These are phyloP conservation scores for Xenopus petersii DNA, from an alignment of 2,797 vertebrate genomes.

Conservation along the genomic window DNA sequence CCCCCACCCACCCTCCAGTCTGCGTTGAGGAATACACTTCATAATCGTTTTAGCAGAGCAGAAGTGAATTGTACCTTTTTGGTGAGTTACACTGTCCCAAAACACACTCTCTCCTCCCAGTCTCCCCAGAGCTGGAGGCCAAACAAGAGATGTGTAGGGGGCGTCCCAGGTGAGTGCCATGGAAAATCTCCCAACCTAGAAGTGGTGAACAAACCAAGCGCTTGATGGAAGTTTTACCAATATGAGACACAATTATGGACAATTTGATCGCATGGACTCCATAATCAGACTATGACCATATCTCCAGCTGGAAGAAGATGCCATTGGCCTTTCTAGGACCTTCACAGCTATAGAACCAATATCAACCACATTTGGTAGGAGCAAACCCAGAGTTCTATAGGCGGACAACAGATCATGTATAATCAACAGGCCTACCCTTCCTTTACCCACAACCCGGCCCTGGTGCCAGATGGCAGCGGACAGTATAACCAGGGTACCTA, in stretches of 20 bases:
- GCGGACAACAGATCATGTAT: slow-evolving; percentile 48
- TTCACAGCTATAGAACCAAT: neutral
- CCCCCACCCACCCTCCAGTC: neutral
- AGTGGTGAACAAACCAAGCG: neutral
- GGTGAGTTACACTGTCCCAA: no score
- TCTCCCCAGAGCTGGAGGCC: no score
- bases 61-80: no score
- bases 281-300: no score
- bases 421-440: slow-evolving; percentile 59
- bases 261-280: no score
- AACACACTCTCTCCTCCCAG: no score
- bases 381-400: neutral
- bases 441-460: slow-evolving; percentile 64
- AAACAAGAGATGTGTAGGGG: no score
- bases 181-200: neutral
- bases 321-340: neutral
- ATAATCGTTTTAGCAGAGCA: neutral
- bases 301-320: neutral
- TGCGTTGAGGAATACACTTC: neutral
- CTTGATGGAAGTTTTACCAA: slow-evolving; percentile 3
- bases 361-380: neutral
- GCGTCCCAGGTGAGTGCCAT: neutral
- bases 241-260: neutral
- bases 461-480: slow-evolving; percentile 67
- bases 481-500: slow-evolving; percentile 69